Conservation (phyloP, 2,888 invertebrate genomes). For the Elmis aenea region DNA sequence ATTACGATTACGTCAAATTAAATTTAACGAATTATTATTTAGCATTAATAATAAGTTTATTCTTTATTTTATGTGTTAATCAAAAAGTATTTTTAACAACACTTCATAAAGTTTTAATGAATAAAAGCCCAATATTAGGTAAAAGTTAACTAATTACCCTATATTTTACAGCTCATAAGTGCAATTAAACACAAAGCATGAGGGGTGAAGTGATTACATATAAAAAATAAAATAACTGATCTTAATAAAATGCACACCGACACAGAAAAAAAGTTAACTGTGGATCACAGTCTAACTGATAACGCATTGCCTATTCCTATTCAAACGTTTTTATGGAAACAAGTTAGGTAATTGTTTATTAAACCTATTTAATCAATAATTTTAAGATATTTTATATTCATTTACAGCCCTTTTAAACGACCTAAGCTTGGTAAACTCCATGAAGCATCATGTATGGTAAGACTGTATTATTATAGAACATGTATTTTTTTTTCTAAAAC, state of each 20-base stretch:
- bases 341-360: conserved; percentile 67
- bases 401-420: conserved; percentile 86
- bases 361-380: conserved; percentile 4
- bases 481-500: conserved; percentile 3
- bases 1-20: no score
- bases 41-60: no score
- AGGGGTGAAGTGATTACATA: no score
- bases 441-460: conserved; percentile 96
- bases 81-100: no score
- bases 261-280: conserved; percentile 26
- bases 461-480: conserved; percentile 32
- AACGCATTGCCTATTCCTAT: conserved; percentile 88
- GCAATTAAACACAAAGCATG: no score
- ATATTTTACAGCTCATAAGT: no score
- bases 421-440: conserved; percentile 94
- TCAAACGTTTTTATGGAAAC: conserved; percentile 96
- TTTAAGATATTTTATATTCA: conserved; percentile 7
- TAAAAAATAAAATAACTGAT: no score
- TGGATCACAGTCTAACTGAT: conserved; percentile 64
- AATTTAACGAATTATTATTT: no score
- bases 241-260: conserved; percentile 15
- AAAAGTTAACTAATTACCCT: no score
- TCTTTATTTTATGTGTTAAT: no score
- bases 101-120: no score
- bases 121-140: no score